Base-by-base conservation (phyloP, 2,797 vertebrate genomes). In the Ibycter americanus region DNA sequence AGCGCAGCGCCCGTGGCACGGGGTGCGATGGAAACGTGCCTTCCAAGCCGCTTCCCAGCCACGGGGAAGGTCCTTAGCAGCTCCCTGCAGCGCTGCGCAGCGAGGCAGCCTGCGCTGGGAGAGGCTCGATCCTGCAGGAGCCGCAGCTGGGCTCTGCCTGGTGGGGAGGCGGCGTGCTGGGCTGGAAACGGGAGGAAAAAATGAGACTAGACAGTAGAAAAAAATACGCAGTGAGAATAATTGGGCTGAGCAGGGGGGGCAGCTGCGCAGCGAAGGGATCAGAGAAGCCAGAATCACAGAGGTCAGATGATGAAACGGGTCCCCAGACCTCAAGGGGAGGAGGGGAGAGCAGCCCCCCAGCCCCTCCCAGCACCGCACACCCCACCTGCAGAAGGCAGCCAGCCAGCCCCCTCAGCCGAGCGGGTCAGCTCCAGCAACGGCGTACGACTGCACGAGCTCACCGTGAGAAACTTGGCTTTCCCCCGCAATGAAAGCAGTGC, bases 21-120 rank as follows among this genome's bases (percentile, higher is more conserved):
- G 32, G 20, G 18, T 3, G 21, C 0, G 8, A 38, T 4, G 11
- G 68, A 80, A 74, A 70, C 4, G 9, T 0, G 10, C 23, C 34
- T 49, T 23, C 18, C 56, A 66, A 65, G 55, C 40, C 0, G 1
- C 49, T 11, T 25, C 36, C 91, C 62, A n/a, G 4, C 5, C 27
- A 26, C 2, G 0, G 46, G 58, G 40, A 59, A 38, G 73, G 68
- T 4, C 21, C 27, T 32, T 12, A 31, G 81, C 56, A 46, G 58
- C 58, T n/a, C 49, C n/a, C 12, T 15, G 56, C 59, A 70, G 49
- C 22, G 5, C 49, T 26, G 66, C 5, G 6, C 29, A 9, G 66
- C 4, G 8, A 26, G 47, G 23, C 54, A 5, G 0, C 49, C 42
- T 6, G 23, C 0, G 8, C 63, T 19, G 84, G 34, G 46, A 71